These are phyloP conservation scores for Tuta absoluta DNA, from an alignment of 2,888 invertebrate genomes.

Conservation along the genomic window DNA sequence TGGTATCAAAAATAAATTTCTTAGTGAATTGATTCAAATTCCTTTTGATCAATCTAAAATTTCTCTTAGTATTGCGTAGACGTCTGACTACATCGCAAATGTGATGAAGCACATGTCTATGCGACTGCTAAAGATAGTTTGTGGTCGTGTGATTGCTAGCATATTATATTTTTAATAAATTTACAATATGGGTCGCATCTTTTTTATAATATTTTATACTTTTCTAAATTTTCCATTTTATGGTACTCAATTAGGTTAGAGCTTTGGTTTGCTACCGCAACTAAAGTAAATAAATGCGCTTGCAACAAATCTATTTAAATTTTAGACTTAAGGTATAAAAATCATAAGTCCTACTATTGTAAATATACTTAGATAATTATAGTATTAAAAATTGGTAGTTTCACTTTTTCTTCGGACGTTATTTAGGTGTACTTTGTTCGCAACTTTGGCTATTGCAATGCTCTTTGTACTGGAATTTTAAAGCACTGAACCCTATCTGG, in stretches of 20 bases:
- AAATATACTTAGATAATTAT: constrained; percentile 64
- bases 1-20: neutral
- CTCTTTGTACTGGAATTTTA: constrained; percentile 47
- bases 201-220: constrained; percentile 24
- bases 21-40: neutral
- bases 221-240: constrained; percentile 31
- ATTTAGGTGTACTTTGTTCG: constrained; percentile 26
- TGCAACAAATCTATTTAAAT: constrained; percentile 66
- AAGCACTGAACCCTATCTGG: constrained; percentile 45
- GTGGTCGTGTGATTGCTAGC: constrained; percentile 2
- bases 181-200: constrained; percentile 36
- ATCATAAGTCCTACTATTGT: constrained; percentile 65
- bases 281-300: constrained; percentile 60
- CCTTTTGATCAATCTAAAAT: neutral
- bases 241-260: constrained; percentile 42
- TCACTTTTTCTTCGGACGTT: constrained; percentile 55
- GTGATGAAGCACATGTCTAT: constrained; percentile 80
- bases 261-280: constrained; percentile 54
- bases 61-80: constrained; percentile 65
- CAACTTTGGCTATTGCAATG: constrained; percentile 45
- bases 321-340: constrained; percentile 51
- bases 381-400: constrained; percentile 77
- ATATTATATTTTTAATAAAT: constrained; percentile 26
- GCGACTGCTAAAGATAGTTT: constrained; percentile 53
- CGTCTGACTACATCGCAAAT: constrained; percentile 74